Evolutionary conservation across 2,888 invertebrate species (phyloP), one percentile per base, ranked within the genome.

Genomic region (Aplocera efformata): DNA sequence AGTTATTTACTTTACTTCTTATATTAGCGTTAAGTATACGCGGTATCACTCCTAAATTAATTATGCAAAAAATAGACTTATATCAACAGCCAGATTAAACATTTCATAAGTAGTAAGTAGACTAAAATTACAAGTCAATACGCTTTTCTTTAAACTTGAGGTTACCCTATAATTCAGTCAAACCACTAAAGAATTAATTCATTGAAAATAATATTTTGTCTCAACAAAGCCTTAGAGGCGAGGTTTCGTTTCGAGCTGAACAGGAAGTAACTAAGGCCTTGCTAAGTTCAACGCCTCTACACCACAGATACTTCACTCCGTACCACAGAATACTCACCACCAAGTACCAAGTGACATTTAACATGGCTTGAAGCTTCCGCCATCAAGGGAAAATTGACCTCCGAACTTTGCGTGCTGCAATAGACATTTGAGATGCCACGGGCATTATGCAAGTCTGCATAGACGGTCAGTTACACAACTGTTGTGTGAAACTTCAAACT

Each of bases 241-340:
- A 58, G 49, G 57, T 59, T 66, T 66, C 48, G 60, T 53, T 62
- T 62, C 50, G 54, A 55, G 60, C 56, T 56, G 58, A 73, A 66
- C 72, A 79, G 79, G 79, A 80, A 79, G 69, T 64, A 58, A 49
- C 53, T 49, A 50, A 71, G 74, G 68, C 78, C 80, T 80, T 76
- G 79, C 60, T 56, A 65, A 72, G 80, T 81, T 80, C 80, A 79
- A 72, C 75, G 77, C 59, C 70, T 67, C 67, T 36, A 29, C 8
- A 24, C 27, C 41, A 27, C 41, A 42, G 35, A 35, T 42, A 35
- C 13, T 7, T 7, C 53, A 60, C 39, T 60, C 69, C 67, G 67
- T 63, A 54, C 60, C 50, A 58, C 29, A 10, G 10, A 60, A 57
- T 59, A 49, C 42, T 40, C 26, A 11, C 31, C 27, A 30, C 24